These are phyloP conservation scores for Gymnogyps californianus DNA, from an alignment of 2,113 vertebrate species.

Conservation along the genomic window DNA sequence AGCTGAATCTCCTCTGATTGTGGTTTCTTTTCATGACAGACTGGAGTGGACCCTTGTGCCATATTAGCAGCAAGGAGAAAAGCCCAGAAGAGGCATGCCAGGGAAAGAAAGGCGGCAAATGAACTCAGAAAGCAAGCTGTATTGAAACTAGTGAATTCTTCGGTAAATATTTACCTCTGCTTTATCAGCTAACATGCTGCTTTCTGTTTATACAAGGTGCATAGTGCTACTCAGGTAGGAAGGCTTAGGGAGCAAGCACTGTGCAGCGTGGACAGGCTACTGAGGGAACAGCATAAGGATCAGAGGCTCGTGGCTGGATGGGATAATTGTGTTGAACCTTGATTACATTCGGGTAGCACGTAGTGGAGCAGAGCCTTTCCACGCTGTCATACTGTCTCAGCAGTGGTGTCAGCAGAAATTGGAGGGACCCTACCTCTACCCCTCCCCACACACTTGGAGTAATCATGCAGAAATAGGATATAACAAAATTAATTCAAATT, in stretches of 20 bases:
- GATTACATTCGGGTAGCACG: neutral
- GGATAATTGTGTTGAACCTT: neutral
- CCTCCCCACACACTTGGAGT: neutral
- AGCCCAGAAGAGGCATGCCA: slow-evolving; percentile 71
- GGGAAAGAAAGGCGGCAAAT: slow-evolving; percentile 56
- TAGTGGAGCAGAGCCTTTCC: neutral
- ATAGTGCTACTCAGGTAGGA: neutral
- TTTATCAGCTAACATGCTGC: neutral
- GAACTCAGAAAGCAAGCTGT: slow-evolving; percentile 56
- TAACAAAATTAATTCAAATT: neutral
- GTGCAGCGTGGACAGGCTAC: neutral
- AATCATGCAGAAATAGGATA: neutral
- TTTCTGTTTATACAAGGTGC: neutral
- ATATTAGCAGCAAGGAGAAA: slow-evolving; percentile 76
- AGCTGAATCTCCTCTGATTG: neutral
- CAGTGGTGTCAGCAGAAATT: neutral
- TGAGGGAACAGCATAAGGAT: neutral
- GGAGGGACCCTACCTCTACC: neutral
- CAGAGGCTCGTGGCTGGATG: neutral
- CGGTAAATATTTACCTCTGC: neutral
- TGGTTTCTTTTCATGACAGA: slow-evolving; percentile 71
- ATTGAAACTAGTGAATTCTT: slow-evolving; percentile 74
- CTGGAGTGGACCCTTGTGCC: slow-evolving; percentile 81
- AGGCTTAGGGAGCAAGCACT: neutral
- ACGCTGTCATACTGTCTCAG: neutral